These are phyloP conservation scores for Clunio marinus DNA, from an alignment of 2,888 invertebrate genomes.

Conservation along the genomic window DNA sequence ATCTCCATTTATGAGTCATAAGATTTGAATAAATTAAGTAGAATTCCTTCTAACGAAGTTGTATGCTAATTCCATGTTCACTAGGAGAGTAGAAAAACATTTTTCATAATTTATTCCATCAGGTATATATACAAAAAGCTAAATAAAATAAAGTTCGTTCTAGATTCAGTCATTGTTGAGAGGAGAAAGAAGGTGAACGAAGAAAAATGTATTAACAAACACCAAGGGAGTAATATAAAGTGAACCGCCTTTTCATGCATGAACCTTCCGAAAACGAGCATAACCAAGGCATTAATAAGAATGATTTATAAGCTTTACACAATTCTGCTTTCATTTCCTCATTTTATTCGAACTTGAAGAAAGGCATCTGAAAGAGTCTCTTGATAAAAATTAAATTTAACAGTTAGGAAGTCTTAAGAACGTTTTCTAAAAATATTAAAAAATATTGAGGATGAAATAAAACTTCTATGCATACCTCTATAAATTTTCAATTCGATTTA, in stretches of 20 bases:
- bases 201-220: not conserved
- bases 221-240: not conserved
- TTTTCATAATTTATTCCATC: no score
- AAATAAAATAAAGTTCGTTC: not conserved
- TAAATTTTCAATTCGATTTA: no score
- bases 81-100: no score
- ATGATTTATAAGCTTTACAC: slow-evolving; percentile 6
- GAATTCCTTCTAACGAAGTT: no score
- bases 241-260: not conserved
- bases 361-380: slow-evolving; percentile 4
- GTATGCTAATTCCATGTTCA: no score
- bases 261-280: not conserved
- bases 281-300: not conserved
- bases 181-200: not conserved
- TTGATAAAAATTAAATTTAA: not conserved
- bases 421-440: not conserved
- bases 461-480: no score
- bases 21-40: no score
- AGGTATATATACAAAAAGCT: no score
- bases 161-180: not conserved
- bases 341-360: not conserved
- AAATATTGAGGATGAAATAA: no score
- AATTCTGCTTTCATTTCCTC: not conserved
- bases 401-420: not conserved
- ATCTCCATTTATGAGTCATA: no score